Percentiles rank a stretch among this genome's conserved stretches.
Conservation (phyloP, 2,113 vertebrate genomes). For the Cinclus mexicanus region DNA sequence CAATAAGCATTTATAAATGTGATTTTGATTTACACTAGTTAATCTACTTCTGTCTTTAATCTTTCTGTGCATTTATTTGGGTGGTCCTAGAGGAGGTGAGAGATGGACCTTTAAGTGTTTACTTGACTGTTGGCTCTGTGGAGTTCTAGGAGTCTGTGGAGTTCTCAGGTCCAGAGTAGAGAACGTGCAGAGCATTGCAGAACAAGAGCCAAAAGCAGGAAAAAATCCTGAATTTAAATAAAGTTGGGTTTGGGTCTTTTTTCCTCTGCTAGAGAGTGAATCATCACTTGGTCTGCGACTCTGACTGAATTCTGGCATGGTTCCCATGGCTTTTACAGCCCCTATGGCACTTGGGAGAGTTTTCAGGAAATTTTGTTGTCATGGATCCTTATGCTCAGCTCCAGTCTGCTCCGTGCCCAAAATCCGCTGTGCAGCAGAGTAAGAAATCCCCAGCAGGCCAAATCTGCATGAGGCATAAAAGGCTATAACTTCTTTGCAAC, state of each 20-base stretch:
- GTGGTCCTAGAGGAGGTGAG: neutral
- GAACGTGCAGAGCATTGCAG: neutral
- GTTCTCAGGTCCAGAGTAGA: neutral
- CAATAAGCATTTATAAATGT: neutral
- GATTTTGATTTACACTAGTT: neutral
- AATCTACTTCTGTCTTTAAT: neutral
- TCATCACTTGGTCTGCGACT: slow-evolving; percentile 1
- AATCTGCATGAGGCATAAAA: neutral
- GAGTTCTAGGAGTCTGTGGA: neutral
- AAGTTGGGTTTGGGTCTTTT: neutral
- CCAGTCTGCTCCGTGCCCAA: neutral
- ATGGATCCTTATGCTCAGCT: slow-evolving; percentile 38
- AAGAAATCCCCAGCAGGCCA: neutral
- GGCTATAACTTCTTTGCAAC: neutral
- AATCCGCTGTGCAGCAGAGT: neutral
- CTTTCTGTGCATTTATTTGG: neutral
- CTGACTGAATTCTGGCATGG: neutral
- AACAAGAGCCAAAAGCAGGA: neutral
- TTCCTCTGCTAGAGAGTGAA: neutral
- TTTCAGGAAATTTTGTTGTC: slow-evolving; percentile 56
- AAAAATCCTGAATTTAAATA: neutral
- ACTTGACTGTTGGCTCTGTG: neutral
- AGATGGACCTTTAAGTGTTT: neutral
- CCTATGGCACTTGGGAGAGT: slow-evolving; percentile 14
- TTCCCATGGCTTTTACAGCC: neutral